These are phyloP conservation scores for Pollimyrus isidori DNA, from an alignment of 2,113 vertebrate genomes.

Conservation along the genomic window DNA sequence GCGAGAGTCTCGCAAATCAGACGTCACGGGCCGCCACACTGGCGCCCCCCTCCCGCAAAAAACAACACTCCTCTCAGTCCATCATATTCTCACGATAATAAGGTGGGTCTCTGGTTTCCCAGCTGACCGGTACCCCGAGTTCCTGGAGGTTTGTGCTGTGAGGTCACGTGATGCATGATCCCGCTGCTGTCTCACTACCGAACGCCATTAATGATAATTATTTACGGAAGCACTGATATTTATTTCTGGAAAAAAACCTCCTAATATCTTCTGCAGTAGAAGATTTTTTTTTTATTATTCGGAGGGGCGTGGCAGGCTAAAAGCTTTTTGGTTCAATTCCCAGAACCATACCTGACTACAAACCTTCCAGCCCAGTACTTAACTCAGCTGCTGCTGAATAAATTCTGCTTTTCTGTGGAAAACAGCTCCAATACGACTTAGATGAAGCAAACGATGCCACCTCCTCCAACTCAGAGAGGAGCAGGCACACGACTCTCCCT, in stretches of 20 bases:
- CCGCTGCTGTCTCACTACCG: background rate
- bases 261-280: background rate
- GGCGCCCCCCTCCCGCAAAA: background rate
- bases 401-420: background rate
- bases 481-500: background rate
- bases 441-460: background rate
- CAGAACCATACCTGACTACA: background rate
- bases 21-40: background rate
- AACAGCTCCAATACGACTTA: background rate
- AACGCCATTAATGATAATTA: background rate
- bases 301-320: background rate
- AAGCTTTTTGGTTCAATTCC: background rate
- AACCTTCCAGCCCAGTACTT: background rate
- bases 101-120: background rate
- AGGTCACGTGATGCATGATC: background rate
- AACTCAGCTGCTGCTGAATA: background rate
- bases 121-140: background rate
- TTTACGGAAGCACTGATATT: background rate
- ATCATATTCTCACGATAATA: background rate
- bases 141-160: background rate
- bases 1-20: background rate
- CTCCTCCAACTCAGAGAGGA: background rate
- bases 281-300: background rate
- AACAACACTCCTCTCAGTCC: background rate
- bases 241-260: background rate